Evolutionary conservation across 2,797 vertebrate species (phyloP), one percentile per base, ranked within the genome.

Genomic region (Telmatherina bonti): DNA sequence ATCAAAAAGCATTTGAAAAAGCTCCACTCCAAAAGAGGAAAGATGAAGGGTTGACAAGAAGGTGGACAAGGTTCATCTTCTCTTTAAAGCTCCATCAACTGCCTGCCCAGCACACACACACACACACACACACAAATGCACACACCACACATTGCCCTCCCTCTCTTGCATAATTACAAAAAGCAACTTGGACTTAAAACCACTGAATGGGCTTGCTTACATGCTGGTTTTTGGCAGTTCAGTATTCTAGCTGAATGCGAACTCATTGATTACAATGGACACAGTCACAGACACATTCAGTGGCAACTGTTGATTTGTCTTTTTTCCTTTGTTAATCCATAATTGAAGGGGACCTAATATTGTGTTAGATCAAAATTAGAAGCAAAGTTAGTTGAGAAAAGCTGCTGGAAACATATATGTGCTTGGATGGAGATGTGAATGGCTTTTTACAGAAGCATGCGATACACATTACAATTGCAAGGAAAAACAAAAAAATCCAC

Each of bases 21-120:
- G 49, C 63, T 85, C 79, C 56, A 63, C 75, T 78, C 75, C 62
- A 54, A 78, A 88, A 85, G 68, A 89, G 79, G 85, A 89, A 89
- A 86, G 85, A 90, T 82, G 83, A 89, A 81, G 82, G 75, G 76
- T 75, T 89, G 89, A 90, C 88, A 88, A 87, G 83, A 88, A 91
- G 85, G 85, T 86, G 89, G 85, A 91, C 88, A 89, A 70, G 85
- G 81, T 90, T 89, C 83, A 85, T 84, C 83, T 84, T 83, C 78
- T 88, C 77, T 70, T 85, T 57, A 83, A 78, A 69, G 26, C 58
- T 36, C 51, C 72, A 74, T 72, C 62, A 71, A 12, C 16, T 55
- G 27, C 62, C 29, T 41, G 41, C 41, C 49, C 62, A 62, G 64
- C 70, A 52, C 68, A 59, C 62, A 31, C 52, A 47, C 54, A 43